phyloP scores from a whole-genome alignment of 2,113 vertebrate genomes.

The Dissostichus mawsoni region DNA sequence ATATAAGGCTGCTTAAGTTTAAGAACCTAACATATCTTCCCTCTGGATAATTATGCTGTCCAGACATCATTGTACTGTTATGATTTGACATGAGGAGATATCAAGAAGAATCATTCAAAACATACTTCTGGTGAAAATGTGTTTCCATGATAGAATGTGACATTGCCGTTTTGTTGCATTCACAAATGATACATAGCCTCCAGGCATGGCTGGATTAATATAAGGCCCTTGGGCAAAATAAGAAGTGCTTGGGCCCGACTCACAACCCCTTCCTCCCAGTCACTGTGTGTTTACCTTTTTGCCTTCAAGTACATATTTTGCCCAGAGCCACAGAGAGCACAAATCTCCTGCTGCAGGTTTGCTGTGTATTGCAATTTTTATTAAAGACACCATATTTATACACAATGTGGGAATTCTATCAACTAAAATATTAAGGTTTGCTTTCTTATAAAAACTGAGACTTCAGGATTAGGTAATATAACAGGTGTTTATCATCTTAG shows the following conservation, averaged over 20 bases:
- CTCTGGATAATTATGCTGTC: constrained; percentile 7
- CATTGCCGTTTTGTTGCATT: background rate
- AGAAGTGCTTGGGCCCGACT: background rate
- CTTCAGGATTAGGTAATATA: background rate
- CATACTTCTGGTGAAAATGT: background rate
- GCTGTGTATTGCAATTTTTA: background rate
- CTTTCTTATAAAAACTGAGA: background rate
- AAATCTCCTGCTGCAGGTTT: background rate
- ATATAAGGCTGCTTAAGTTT: background rate
- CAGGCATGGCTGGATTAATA: background rate
- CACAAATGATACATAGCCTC: background rate
- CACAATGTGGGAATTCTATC: background rate
- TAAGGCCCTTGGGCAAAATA: background rate
- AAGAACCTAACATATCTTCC: constrained; percentile 3
- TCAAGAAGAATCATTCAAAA: background rate
- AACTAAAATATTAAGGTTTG: background rate
- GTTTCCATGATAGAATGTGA: background rate
- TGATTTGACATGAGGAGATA: constrained; percentile 4
- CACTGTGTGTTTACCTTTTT: background rate
- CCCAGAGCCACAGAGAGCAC: background rate
- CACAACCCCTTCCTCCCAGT: background rate
- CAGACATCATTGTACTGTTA: constrained; percentile 16
- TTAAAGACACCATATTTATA: background rate
- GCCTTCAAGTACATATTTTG: background rate
- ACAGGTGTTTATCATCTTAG: background rate